phyloP scores from a whole-genome alignment of 2,113 vertebrate species.

The Python bivittatus region DNA sequence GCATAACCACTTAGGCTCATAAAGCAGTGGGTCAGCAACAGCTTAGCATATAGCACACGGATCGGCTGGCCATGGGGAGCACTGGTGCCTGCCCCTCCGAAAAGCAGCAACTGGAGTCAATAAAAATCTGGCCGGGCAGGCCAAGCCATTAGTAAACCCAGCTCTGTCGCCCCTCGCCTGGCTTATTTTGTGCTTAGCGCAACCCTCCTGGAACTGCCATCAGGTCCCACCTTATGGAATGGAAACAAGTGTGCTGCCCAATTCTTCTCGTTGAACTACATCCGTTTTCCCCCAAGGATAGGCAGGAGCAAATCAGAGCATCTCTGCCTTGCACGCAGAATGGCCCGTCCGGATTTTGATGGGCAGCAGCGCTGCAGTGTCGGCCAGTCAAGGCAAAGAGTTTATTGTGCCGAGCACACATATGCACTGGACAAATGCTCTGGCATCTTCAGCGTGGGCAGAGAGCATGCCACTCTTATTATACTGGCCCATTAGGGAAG shows the following conservation, averaged over 20 bases:
- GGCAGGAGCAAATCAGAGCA: rapidly evolving
- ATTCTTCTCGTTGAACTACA: conserved; percentile 17
- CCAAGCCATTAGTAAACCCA: conserved; percentile 52
- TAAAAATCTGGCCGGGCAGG: conserved; percentile 74
- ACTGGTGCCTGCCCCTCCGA: conserved; percentile 66
- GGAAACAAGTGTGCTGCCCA: not conserved
- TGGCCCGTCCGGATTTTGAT: conserved; percentile 41
- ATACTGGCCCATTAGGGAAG: conserved; percentile 81
- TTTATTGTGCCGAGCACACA: conserved; percentile 77
- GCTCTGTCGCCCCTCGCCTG: conserved; percentile 57
- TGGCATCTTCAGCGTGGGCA: conserved; percentile 79
- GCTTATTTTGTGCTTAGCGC: conserved; percentile 21
- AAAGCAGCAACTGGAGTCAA: conserved; percentile 79
- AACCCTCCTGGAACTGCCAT: conserved; percentile 30
- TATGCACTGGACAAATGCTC: conserved; percentile 80
- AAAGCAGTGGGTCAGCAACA: conserved; percentile 82
- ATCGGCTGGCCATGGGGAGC: conserved; percentile 75
- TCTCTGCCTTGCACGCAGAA: conserved; percentile 16
- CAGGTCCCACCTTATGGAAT: conserved; percentile 42
- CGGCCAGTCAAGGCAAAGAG: conserved; percentile 63
- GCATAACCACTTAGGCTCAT: conserved; percentile 81
- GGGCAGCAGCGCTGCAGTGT: conserved; percentile 51
- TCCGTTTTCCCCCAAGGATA: not conserved
- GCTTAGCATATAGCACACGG: conserved; percentile 75
- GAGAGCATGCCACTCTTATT: conserved; percentile 79